Percentiles rank a stretch among this genome's conserved stretches.
phyloP scores from a whole-genome alignment of 2,888 invertebrate genomes.

The Drosophila paramelanica region DNA sequence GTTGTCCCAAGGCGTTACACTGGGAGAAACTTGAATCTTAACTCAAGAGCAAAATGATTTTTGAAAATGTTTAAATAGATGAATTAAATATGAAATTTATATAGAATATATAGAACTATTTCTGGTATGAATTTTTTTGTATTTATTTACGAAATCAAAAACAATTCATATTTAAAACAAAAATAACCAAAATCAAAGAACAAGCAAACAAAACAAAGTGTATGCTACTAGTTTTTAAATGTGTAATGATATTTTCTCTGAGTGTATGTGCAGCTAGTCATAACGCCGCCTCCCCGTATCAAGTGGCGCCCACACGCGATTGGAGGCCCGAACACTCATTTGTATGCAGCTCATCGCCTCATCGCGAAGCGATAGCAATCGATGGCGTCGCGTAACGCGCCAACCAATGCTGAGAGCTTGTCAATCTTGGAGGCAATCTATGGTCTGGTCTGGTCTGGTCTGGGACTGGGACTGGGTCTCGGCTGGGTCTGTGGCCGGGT shows the following conservation, averaged over 20 bases:
- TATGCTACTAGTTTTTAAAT: not conserved
- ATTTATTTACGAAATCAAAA: no score
- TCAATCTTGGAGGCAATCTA: conserved; percentile 42
- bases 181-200: no score
- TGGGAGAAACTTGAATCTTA: not conserved
- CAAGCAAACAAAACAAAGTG: no score
- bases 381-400: conserved; percentile 74
- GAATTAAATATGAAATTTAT: no score
- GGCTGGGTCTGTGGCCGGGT: not conserved
- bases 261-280: conserved; percentile 5
- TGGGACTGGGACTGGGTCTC: conserved; percentile 2
- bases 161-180: no score
- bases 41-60: no score
- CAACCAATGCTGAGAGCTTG: conserved; percentile 72
- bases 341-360: conserved; percentile 67
- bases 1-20: conserved; percentile 40
- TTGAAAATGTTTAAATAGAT: no score
- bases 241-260: not conserved
- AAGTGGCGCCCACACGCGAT: conserved; percentile 74
- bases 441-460: conserved; percentile 1
- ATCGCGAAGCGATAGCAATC: conserved; percentile 37
- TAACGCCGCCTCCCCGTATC: conserved; percentile 8
- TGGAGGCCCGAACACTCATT: conserved; percentile 54
- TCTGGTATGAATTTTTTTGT: no score
- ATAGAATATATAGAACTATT: no score